phyloP scores from a whole-genome alignment of 1,140 invertebrate genomes.

The Gryllus bimaculatus region DNA sequence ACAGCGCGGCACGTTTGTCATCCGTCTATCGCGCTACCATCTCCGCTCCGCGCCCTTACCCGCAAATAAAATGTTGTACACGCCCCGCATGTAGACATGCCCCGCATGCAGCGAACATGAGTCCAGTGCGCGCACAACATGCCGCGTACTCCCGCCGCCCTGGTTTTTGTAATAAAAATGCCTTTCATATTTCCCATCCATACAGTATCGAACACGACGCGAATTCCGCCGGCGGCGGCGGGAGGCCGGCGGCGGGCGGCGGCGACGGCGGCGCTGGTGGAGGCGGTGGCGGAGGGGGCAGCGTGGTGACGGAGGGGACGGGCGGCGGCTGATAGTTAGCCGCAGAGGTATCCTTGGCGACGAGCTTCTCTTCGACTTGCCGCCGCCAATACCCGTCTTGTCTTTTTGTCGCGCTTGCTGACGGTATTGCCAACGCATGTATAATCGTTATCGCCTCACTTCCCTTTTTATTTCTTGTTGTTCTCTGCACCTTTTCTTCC shows the following conservation, averaged over 20 bases:
- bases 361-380: no score
- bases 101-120: neutral
- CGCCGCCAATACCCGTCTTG: no score
- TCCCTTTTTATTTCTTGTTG: no score
- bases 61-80: neutral
- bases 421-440: no score
- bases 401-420: no score
- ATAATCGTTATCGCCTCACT: no score
- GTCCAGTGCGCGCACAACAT: neutral
- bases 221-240: neutral
- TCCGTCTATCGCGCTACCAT: no score
- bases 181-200: neutral
- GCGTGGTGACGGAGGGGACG: no score
- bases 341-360: no score
- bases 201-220: neutral
- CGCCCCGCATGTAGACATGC: neutral
- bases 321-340: no score
- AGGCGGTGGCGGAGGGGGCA: neutral
- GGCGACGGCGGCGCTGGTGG: neutral
- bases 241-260: no score
- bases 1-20: neutral
- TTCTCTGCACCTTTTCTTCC: no score
- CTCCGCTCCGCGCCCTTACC: neutral
- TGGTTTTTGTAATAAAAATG: neutral
- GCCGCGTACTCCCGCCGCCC: neutral